Evolutionary conservation across 2,888 invertebrate genomes (phyloP).

Genomic region (Pristionchus mayeri): DNA sequence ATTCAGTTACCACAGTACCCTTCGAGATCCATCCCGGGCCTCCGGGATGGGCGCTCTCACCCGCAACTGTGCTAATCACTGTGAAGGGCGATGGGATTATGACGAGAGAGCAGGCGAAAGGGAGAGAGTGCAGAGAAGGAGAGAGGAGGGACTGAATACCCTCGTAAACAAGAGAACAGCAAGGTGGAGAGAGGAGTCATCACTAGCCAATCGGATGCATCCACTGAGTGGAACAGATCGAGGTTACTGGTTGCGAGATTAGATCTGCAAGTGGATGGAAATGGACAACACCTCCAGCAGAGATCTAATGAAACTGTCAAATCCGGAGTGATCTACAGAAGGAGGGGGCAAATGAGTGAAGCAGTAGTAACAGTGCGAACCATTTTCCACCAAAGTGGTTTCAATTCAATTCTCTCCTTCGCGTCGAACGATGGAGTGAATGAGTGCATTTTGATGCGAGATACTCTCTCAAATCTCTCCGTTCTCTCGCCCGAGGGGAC

Average conservation of each 20-base stretch:
- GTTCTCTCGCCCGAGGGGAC: not conserved
- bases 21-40: not conserved
- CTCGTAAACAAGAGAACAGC: constrained; percentile 30
- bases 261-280: not conserved
- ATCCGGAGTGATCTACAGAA: not conserved
- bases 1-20: not conserved
- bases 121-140: not conserved
- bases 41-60: not conserved
- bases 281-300: not conserved
- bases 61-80: constrained; percentile 36
- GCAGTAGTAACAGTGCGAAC: not conserved
- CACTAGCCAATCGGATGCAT: not conserved
- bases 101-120: not conserved
- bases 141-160: not conserved
- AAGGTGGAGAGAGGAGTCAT: not conserved
- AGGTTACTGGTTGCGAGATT: constrained; percentile 34
- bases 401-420: not conserved
- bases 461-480: not conserved
- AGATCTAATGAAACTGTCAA: not conserved
- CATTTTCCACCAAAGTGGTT: constrained; percentile 1
- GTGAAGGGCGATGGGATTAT: constrained; percentile 26
- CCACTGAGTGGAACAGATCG: not conserved
- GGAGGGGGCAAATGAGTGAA: not conserved
- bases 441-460: constrained; percentile 27
- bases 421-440: constrained; percentile 25